Percentiles rank a stretch among this genome's conserved stretches.
These are phyloP conservation scores for Drosophila flavopinicola DNA, from an alignment of 2,888 invertebrate species.

Conservation along the genomic window DNA sequence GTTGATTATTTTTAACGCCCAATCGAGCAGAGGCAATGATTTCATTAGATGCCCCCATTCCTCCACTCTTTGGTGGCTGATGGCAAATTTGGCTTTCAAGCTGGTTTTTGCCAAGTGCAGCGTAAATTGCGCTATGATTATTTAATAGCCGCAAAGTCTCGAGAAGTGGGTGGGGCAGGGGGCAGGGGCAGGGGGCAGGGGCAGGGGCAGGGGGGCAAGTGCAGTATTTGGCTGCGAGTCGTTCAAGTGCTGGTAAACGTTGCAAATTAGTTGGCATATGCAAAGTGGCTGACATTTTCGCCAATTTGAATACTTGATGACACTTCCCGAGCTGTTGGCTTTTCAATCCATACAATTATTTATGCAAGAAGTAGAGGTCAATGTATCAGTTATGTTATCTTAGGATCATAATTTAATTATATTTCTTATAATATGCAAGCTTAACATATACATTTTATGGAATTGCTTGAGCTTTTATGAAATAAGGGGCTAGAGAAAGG, in stretches of 20 bases:
- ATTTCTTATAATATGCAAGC: no score
- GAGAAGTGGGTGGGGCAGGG: not conserved
- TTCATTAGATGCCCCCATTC: constrained; percentile 55
- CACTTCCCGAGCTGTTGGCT: constrained; percentile 9
- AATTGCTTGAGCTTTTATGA: no score
- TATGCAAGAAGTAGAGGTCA: not conserved
- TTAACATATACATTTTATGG: no score
- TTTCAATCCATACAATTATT: constrained; percentile 5
- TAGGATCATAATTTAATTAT: no score
- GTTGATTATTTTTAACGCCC: constrained; percentile 76
- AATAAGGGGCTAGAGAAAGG: no score
- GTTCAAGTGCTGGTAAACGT: constrained; percentile 66
- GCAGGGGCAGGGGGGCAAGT: not conserved
- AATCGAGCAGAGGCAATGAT: constrained; percentile 72
- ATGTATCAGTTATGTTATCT: no score
- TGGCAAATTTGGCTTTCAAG: constrained; percentile 20
- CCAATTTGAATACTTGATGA: constrained; percentile 29
- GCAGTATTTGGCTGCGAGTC: constrained; percentile 49
- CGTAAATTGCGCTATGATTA: constrained; percentile 73
- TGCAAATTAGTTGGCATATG: constrained; percentile 69
- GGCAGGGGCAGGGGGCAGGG: not conserved
- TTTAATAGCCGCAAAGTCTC: constrained; percentile 65
- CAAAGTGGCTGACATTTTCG: constrained; percentile 13
- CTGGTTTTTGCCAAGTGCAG: constrained; percentile 45
- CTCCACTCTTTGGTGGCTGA: not conserved